Percentiles rank a stretch among this genome's conserved stretches.
Conservation (phyloP, 2,888 invertebrate species). For the Leptopilina drosophilae region DNA sequence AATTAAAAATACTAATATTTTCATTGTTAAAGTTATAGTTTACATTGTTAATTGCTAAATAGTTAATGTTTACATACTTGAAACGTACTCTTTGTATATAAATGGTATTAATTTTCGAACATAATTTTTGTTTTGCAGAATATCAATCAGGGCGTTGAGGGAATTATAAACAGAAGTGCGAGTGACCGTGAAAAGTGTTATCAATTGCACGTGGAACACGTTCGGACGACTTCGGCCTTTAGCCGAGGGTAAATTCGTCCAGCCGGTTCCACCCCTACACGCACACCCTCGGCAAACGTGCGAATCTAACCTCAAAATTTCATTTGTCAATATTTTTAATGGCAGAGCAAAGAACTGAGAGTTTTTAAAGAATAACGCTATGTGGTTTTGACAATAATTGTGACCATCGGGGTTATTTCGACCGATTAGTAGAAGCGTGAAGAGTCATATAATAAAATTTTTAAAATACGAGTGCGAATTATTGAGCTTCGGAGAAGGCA, state of each 20-base stretch:
- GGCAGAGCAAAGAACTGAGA: background rate
- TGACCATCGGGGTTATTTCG: background rate
- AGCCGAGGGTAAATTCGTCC: background rate
- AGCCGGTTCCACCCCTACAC: slow-evolving; percentile 8
- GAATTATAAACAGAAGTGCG: background rate
- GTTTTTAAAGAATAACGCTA: background rate
- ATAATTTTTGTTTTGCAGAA: slow-evolving; percentile 15
- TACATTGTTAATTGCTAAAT: too few relatives aligned
- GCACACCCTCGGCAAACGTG: background rate
- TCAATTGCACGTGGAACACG: slow-evolving; percentile 19
- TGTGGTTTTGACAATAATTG: slow-evolving; percentile 18
- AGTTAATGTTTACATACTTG: too few relatives aligned
- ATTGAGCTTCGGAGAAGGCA: slow-evolving; percentile 10
- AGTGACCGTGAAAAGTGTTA: slow-evolving; percentile 13
- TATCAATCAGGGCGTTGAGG: background rate
- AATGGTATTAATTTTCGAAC: background rate
- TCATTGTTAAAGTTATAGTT: too few relatives aligned
- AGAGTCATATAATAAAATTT: background rate
- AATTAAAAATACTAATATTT: too few relatives aligned
- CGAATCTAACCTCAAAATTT: background rate
- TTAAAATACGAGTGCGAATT: background rate
- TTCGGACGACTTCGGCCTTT: slow-evolving; percentile 17
- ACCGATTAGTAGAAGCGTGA: background rate
- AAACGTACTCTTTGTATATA: background rate
- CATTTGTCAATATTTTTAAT: background rate